Evolutionary conservation across 2,113 vertebrate species (phyloP).

Genomic region (Choloepus hoffmanni): DNA sequence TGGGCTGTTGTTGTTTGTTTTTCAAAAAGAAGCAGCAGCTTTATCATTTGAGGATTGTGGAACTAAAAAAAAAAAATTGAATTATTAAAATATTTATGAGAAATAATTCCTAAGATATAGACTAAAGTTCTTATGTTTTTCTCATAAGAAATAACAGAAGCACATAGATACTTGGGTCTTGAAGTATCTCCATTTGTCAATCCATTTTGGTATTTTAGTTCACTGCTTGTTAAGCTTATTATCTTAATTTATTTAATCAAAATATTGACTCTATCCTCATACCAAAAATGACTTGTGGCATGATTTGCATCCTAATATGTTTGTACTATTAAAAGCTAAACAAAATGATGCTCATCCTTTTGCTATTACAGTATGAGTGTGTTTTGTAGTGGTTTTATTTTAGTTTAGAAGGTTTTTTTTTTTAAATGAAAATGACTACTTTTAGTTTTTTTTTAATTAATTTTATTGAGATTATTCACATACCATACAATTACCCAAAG

Average conservation of each 20-base stretch:
- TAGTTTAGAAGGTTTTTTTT: neutral
- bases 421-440: neutral
- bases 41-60: neutral
- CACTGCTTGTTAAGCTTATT: slow-evolving; percentile 74
- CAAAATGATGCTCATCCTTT: slow-evolving; percentile 47
- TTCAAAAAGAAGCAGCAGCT: slow-evolving; percentile 16
- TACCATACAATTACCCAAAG: too few species aligned
- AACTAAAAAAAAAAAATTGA: neutral
- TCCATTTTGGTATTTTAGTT: slow-evolving; percentile 53
- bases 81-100: neutral
- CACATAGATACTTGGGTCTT: neutral
- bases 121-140: neutral
- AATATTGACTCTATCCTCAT: slow-evolving; percentile 76
- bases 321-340: slow-evolving; percentile 27
- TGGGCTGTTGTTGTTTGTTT: neutral
- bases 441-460: too few species aligned
- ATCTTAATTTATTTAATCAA: slow-evolving; percentile 81
- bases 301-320: slow-evolving; percentile 62
- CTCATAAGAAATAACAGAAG: neutral
- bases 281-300: slow-evolving; percentile 61
- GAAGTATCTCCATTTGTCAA: slow-evolving; percentile 9
- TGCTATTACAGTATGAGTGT: neutral
- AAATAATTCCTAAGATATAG: neutral
- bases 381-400: neutral
- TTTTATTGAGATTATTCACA: too few species aligned